Percentiles rank a stretch among this genome's conserved stretches.
Conservation (phyloP, 2,797 vertebrate species). For the Antennarius maculatus region DNA sequence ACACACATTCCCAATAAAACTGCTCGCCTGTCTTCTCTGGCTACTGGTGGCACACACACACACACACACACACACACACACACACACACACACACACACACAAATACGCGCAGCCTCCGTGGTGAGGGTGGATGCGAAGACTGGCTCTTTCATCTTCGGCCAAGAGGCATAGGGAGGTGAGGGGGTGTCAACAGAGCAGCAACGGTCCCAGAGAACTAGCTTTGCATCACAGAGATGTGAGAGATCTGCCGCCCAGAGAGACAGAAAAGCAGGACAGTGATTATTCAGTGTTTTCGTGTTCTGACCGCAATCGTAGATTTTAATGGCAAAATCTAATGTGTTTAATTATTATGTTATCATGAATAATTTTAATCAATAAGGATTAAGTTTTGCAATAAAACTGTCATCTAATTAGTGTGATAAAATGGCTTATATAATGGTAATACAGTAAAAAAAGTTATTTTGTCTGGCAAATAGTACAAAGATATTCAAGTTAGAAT, state of each 20-base stretch:
- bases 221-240: constrained; percentile 81
- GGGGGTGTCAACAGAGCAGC: constrained; percentile 63
- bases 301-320: constrained; percentile 22
- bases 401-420: background rate
- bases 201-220: constrained; percentile 65
- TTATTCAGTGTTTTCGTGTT: constrained; percentile 61
- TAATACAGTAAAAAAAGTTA: too few species aligned
- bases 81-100: constrained; percentile 37
- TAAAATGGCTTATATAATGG: background rate
- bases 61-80: constrained; percentile 39
- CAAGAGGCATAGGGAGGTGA: constrained; percentile 69
- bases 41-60: constrained; percentile 46
- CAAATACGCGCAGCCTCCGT: constrained; percentile 33
- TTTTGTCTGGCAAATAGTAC: background rate
- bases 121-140: constrained; percentile 42
- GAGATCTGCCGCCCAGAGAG: constrained; percentile 73
- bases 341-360: too few species aligned
- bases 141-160: constrained; percentile 73
- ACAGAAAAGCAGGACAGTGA: constrained; percentile 47
- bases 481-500: background rate
- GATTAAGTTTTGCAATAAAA: background rate
- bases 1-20: constrained; percentile 58
- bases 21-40: constrained; percentile 53
- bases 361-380: too few species aligned
- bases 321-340: background rate